Evolutionary conservation across 2,888 invertebrate species (phyloP).

Genomic region (Trichogramma dendrolimi): DNA sequence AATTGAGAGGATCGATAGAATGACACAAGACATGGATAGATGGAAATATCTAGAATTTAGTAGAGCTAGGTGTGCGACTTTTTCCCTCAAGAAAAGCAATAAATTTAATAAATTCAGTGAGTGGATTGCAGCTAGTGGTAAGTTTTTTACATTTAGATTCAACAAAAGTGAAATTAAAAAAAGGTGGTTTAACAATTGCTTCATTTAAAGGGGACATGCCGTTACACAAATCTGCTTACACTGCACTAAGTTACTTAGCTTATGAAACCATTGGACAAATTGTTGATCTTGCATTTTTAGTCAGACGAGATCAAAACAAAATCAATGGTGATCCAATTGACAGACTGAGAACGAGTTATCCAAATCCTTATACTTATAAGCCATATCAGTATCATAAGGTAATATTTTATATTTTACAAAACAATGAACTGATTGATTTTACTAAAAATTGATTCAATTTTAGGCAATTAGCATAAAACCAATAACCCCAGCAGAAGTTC

Average conservation of each 20-base stretch:
- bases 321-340: slow-evolving; percentile 67
- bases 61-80: slow-evolving; percentile 74
- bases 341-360: slow-evolving; percentile 62
- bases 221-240: slow-evolving; percentile 63
- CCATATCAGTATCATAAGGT: slow-evolving; percentile 48
- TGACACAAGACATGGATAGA: slow-evolving; percentile 55
- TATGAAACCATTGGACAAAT: slow-evolving; percentile 89
- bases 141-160: slow-evolving; percentile 26
- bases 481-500: slow-evolving; percentile 75
- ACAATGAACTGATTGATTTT: not conserved
- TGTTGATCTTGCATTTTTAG: slow-evolving; percentile 76
- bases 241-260: slow-evolving; percentile 78
- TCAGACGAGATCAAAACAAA: slow-evolving; percentile 71
- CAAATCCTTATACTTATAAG: slow-evolving; percentile 56
- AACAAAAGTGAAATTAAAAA: not conserved
- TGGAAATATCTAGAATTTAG: slow-evolving; percentile 69
- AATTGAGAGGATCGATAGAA: slow-evolving; percentile 56
- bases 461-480: slow-evolving; percentile 59
- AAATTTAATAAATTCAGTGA: slow-evolving; percentile 42
- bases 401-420: slow-evolving; percentile 12
- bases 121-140: slow-evolving; percentile 46
- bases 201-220: slow-evolving; percentile 55
- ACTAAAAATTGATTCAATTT: slow-evolving; percentile 2
- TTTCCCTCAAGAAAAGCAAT: slow-evolving; percentile 57
- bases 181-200: slow-evolving; percentile 3